Conservation (phyloP, 2,797 vertebrate species). For the Salarias fasciatus region DNA sequence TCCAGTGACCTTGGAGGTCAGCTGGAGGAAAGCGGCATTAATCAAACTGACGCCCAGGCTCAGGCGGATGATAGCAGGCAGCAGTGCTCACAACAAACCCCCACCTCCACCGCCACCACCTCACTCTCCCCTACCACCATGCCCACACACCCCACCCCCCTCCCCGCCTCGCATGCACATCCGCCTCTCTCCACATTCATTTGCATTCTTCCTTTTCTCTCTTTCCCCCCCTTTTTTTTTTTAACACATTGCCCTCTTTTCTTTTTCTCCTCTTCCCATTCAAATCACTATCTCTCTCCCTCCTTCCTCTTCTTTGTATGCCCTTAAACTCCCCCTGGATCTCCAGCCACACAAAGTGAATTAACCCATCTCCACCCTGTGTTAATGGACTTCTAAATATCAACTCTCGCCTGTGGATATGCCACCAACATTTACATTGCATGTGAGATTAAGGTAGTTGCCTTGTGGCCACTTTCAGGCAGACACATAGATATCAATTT, state of each 20-base stretch:
- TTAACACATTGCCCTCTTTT: conserved; percentile 11
- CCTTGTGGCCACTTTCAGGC: conserved; percentile 60
- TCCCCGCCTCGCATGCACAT: conserved; percentile 22
- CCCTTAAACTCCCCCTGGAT: conserved; percentile 55
- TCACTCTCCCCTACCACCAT: background rate
- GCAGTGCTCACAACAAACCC: conserved; percentile 63
- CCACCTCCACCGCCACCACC: background rate
- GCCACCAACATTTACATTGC: conserved; percentile 73
- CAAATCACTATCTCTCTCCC: conserved; percentile 13
- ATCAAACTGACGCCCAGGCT: conserved; percentile 76
- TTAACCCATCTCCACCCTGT: conserved; percentile 75
- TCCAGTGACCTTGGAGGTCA: conserved; percentile 80
- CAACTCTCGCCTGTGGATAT: conserved; percentile 73
- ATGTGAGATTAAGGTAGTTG: conserved; percentile 62
- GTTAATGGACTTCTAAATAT: conserved; percentile 84
- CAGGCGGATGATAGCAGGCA: conserved; percentile 73
- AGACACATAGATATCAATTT: conserved; percentile 56
- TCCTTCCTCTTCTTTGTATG: conserved; percentile 31
- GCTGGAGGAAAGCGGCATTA: conserved; percentile 79
- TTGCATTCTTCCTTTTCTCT: conserved; percentile 30
- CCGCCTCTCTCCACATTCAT: conserved; percentile 31
- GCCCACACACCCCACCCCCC: conserved; percentile 9
- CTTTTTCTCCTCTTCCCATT: conserved; percentile 1
- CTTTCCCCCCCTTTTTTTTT: conserved; percentile 2
- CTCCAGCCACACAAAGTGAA: conserved; percentile 69